Percentiles rank a stretch among this genome's conserved stretches.
These are phyloP conservation scores for Progne subis DNA, from an alignment of 2,113 vertebrate genomes.

Conservation along the genomic window DNA sequence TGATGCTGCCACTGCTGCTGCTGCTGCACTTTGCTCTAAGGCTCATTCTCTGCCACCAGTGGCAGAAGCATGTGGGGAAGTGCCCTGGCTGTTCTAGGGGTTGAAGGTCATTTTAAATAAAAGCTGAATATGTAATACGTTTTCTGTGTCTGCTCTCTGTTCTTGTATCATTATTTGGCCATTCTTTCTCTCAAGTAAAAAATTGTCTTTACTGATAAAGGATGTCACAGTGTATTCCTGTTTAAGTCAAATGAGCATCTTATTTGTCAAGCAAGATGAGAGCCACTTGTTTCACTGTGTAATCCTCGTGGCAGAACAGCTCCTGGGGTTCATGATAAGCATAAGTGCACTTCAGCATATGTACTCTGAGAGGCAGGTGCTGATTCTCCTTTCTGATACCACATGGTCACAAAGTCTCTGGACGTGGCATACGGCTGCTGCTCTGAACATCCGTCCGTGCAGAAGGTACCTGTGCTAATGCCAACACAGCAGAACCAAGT, in stretches of 20 bases:
- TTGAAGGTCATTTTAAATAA: background rate
- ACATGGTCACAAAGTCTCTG: background rate
- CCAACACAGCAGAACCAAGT: background rate
- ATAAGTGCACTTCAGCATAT: background rate
- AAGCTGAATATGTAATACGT: background rate
- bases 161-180: background rate
- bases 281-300: background rate
- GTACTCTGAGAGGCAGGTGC: fast-evolving
- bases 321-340: background rate
- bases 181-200: background rate
- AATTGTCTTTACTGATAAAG: background rate
- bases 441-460: background rate
- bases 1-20: background rate
- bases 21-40: background rate
- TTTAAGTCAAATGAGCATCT: background rate
- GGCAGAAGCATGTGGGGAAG: fast-evolving
- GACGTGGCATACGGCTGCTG: background rate
- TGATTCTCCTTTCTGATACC: background rate
- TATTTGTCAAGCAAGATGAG: background rate
- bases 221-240: background rate
- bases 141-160: background rate
- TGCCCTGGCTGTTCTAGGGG: background rate
- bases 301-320: background rate
- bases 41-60: background rate
- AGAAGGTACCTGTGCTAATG: background rate